Base-by-base conservation (phyloP, 2,888 invertebrate genomes). In the Phymatocera aterrima region DNA sequence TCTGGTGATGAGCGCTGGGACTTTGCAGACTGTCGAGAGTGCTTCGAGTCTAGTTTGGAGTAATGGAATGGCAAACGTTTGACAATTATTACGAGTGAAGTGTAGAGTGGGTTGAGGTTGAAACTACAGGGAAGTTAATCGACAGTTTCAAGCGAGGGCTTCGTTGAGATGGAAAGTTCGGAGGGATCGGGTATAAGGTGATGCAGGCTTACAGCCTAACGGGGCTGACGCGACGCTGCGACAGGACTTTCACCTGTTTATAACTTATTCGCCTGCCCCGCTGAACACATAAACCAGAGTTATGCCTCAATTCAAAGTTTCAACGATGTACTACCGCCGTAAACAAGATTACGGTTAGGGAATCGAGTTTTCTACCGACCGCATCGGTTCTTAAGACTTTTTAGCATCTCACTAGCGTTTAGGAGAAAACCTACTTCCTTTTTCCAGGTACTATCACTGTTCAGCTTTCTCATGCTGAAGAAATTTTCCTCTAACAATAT, bases 171-270 rank as follows among this genome's bases (percentile, higher is more conserved):
- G n/a, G 34, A 18, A 72, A 72, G 51, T 72, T 72, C 24, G n/a
- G 48, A 51, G 51, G 72, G 72, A 72, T 51, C 51, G 51, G 48
- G 31, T 72, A n/a, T n/a, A n/a, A 43, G 48, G 51, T 72, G 34
- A 34, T 51, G 48, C 34, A 8, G 34, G 72, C 72, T 72, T 72
- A 72, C 8, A 51, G 31, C 72, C 48, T 57, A 48, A 57, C 57
- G 57, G 31, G 40, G 37, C 57, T 34, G 57, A 75, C 74, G 75
- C 75, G n/a, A n/a, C 46, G 37, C 65, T 28, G 43, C 57, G 57
- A 72, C 75, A 60, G 60, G 57, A 75, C 75, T 75, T 75, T 57
- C 75, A 75, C n/a, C n/a, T n/a, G 75, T 24, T 75, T 75, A 60
- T 57, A 57, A 60, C 75, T 75, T 60, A 60, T 75, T 75, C 40